These are phyloP conservation scores for Luperina nickerlii DNA, from an alignment of 2,888 invertebrate species.

Conservation along the genomic window DNA sequence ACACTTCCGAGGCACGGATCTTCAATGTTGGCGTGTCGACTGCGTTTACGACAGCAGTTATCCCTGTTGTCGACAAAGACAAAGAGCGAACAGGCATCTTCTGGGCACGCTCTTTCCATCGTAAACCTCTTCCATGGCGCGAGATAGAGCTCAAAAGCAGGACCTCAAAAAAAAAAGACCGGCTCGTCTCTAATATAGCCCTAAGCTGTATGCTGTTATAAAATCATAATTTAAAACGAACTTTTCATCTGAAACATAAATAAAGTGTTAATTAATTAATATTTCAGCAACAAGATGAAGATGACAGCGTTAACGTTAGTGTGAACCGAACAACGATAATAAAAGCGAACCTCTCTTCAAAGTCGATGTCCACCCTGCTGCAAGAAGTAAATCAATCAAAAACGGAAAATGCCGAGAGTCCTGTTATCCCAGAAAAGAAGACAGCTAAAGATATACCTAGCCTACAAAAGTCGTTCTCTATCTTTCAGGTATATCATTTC, in stretches of 20 bases:
- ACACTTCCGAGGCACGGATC: too few relatives aligned
- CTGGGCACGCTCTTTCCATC: too few relatives aligned
- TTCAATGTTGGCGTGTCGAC: neutral
- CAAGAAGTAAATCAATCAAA: conserved; percentile 73
- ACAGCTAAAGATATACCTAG: conserved; percentile 80
- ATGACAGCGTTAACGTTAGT: conserved; percentile 73
- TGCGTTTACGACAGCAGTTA: neutral
- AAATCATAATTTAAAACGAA: neutral
- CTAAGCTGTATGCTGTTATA: neutral
- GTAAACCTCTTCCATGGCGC: neutral
- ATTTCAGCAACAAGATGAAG: conserved; percentile 81
- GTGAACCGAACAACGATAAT: conserved; percentile 81
- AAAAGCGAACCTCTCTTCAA: conserved; percentile 82
- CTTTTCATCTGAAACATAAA: neutral
- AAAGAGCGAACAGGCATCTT: neutral
- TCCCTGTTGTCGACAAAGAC: neutral
- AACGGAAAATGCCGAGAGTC: conserved; percentile 56
- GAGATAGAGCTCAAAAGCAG: neutral
- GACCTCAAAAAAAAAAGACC: neutral
- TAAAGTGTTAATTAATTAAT: neutral
- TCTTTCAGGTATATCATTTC: conserved; percentile 80
- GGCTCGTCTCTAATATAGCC: too few relatives aligned
- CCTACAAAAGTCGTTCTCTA: conserved; percentile 84
- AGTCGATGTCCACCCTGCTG: conserved; percentile 77
- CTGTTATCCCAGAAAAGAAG: conserved; percentile 75